phyloP scores from a whole-genome alignment of 2,888 invertebrate species.

The Eudemis profundana region DNA sequence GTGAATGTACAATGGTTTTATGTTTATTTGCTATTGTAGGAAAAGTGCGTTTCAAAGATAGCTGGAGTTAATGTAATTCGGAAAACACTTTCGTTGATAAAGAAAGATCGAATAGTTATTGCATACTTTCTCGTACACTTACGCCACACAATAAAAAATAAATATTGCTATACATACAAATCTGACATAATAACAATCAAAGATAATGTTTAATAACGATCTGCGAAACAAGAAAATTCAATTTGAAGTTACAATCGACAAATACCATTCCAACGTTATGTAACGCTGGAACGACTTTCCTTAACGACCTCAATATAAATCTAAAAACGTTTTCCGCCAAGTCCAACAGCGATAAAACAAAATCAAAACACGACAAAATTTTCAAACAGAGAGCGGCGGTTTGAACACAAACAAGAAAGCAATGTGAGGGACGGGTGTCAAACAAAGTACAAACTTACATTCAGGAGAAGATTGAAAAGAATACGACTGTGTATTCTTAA shows the following conservation, averaged over 20 bases:
- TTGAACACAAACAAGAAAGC: conserved; percentile 27
- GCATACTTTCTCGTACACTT: not conserved
- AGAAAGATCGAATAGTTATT: not conserved
- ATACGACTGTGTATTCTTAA: no score
- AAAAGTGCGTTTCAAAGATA: not conserved
- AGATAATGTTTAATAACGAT: not conserved
- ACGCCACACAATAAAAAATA: not conserved
- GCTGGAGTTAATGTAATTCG: not conserved
- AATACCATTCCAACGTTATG: not conserved
- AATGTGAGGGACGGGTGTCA: conserved; percentile 17
- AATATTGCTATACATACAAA: not conserved
- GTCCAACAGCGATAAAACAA: conserved; percentile 40
- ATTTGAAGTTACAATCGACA: conserved; percentile 4
- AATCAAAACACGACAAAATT: conserved; percentile 41
- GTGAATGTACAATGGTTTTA: conserved; percentile 14
- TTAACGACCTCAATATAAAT: conserved; percentile 19
- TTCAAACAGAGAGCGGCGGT: conserved; percentile 27
- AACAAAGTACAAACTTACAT: conserved; percentile 13
- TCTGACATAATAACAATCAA: not conserved
- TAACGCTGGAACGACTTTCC: conserved; percentile 3
- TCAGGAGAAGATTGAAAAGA: not conserved
- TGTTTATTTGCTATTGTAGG: conserved; percentile 13
- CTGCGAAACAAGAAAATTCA: not conserved
- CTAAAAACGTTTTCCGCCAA: conserved; percentile 36
- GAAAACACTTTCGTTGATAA: not conserved